Percentiles rank a stretch among this genome's conserved stretches.
Evolutionary conservation across 2,113 vertebrate species (phyloP).

Genomic region (Ptyas mucosa): DNA sequence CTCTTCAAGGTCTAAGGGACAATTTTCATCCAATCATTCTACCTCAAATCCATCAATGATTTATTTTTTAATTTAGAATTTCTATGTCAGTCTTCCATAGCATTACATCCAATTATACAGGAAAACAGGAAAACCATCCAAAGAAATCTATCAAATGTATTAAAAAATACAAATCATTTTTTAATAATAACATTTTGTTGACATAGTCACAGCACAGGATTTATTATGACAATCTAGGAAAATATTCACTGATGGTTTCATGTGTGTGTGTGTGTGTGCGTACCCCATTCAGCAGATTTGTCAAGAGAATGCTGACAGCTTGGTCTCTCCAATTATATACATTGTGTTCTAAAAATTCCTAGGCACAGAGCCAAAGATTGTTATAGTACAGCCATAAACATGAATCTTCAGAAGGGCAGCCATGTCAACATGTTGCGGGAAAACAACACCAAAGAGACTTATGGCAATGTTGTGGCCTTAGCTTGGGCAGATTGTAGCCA

Average conservation of each 20-base stretch:
- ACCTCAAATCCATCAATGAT: background rate
- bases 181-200: background rate
- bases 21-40: background rate
- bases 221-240: background rate
- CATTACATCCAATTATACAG: background rate
- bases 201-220: background rate
- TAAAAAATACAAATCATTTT: conserved; percentile 1
- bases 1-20: background rate
- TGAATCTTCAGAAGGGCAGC: background rate
- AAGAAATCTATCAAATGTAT: background rate
- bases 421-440: background rate
- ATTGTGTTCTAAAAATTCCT: background rate
- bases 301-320: background rate
- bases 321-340: background rate
- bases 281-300: background rate
- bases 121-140: background rate
- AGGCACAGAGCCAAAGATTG: background rate
- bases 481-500: background rate
- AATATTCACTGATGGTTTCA: background rate
- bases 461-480: background rate
- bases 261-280: too few species aligned
- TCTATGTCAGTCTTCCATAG: background rate
- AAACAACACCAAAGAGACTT: background rate
- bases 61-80: conserved; percentile 3
- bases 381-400: background rate